A percentile compares a stretch with the other conserved stretches of the same genome.
These are phyloP conservation scores for Lysandra coridon DNA, from an alignment of 2,888 invertebrate genomes.

Conservation along the genomic window DNA sequence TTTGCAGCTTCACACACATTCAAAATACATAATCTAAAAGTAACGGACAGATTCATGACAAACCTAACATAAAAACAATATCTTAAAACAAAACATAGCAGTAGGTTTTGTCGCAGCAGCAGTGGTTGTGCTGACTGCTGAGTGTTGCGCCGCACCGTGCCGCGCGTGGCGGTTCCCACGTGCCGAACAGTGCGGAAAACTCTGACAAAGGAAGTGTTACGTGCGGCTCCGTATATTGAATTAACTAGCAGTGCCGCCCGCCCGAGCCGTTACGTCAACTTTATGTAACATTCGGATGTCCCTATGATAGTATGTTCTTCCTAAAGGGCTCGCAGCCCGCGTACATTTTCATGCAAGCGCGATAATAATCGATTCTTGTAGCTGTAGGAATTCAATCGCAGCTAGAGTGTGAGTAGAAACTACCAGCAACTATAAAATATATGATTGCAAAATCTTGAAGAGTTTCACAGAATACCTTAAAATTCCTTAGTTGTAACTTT, in stretches of 20 bases:
- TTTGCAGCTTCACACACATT: too few relatives aligned
- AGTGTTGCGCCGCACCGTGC: background rate
- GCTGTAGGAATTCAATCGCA: background rate
- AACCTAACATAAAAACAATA: too few relatives aligned
- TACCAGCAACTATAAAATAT: background rate
- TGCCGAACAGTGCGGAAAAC: slow-evolving; percentile 71
- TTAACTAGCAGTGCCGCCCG: background rate
- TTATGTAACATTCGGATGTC: slow-evolving; percentile 10
- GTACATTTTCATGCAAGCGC: too few relatives aligned
- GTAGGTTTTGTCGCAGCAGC: background rate
- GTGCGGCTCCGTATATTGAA: slow-evolving; percentile 6
- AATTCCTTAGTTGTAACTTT: background rate
- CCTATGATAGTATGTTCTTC: background rate
- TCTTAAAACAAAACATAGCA: too few relatives aligned
- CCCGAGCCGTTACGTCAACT: background rate
- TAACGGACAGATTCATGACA: too few relatives aligned
- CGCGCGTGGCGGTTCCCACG: slow-evolving; percentile 62
- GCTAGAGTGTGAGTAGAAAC: too few relatives aligned
- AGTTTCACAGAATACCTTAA: background rate
- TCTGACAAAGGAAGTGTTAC: slow-evolving; percentile 72
- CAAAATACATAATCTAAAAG: too few relatives aligned
- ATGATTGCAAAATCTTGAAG: background rate
- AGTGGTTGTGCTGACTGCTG: background rate
- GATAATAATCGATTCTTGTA: background rate
- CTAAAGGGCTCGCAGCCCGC: background rate